Evolutionary conservation across 2,888 invertebrate species (phyloP).

Genomic region (Cistogaster globosa): DNA sequence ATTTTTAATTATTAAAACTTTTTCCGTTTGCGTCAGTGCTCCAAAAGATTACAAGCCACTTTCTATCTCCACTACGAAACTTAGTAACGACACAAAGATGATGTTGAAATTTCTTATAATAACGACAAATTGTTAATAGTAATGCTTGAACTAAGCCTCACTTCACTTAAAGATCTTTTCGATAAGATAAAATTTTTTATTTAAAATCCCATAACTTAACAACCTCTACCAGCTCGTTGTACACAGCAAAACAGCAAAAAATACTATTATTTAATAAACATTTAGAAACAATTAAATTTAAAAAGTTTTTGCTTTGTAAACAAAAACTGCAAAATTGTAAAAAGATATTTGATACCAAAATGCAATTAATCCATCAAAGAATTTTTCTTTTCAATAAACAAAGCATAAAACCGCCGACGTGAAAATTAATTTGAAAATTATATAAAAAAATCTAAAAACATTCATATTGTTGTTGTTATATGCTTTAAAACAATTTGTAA

Average conservation of each 20-base stretch:
- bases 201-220: no score
- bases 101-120: no score
- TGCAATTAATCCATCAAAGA: slow-evolving; percentile 21
- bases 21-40: no score
- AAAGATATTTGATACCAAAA: slow-evolving; percentile 8
- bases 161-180: no score
- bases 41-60: no score
- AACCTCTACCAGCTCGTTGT: no score
- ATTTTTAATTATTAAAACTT: no score
- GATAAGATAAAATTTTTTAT: no score
- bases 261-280: slow-evolving; percentile 38
- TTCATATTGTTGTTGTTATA: not conserved
- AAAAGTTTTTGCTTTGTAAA: not conserved
- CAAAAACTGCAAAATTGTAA: not conserved
- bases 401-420: slow-evolving; percentile 29
- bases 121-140: no score
- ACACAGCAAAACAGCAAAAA: not conserved
- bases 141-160: no score
- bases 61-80: no score
- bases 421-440: slow-evolving; percentile 45
- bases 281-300: slow-evolving; percentile 32
- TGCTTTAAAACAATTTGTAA: slow-evolving; percentile 31
- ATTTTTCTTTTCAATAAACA: slow-evolving; percentile 14
- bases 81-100: no score
- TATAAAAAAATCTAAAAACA: not conserved